A percentile compares a stretch with the other conserved stretches of the same genome.
Evolutionary conservation across 2,888 invertebrate species (phyloP).

Genomic region (Thymelicus sylvestris): DNA sequence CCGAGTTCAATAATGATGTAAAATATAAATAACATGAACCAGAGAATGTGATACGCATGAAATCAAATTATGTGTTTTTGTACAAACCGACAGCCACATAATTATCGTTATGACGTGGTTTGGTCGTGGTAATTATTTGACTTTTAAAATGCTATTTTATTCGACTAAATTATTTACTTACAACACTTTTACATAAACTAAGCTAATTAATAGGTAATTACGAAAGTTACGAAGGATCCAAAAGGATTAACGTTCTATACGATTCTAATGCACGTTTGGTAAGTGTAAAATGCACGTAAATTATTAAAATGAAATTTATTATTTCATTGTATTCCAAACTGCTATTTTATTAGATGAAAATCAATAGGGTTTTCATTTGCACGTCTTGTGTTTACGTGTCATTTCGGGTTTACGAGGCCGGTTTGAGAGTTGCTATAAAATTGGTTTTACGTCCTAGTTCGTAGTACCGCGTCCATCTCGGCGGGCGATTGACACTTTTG

Average conservation of each 20-base stretch:
- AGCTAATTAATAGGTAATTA: no score
- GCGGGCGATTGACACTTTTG: conserved; percentile 56
- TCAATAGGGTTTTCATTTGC: conserved; percentile 24
- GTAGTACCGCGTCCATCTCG: conserved; percentile 58
- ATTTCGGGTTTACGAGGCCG: conserved; percentile 62
- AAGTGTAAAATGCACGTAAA: no score
- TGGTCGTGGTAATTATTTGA: background rate
- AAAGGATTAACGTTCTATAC: no score
- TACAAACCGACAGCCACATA: background rate
- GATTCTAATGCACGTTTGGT: no score
- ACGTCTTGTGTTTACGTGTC: conserved; percentile 53
- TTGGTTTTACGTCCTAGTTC: conserved; percentile 60
- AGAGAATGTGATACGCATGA: background rate
- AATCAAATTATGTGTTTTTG: background rate
- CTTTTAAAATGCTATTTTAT: background rate
- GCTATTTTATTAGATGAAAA: conserved; percentile 6
- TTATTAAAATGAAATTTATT: background rate
- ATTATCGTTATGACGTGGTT: background rate
- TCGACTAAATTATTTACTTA: background rate
- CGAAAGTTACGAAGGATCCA: no score
- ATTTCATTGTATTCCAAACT: background rate
- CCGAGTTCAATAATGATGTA: no score
- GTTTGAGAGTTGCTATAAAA: conserved; percentile 62
- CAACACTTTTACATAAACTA: no score
- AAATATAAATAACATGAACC: background rate